These are phyloP conservation scores for Eptatretus burgeri DNA, from an alignment of 2,113 vertebrate genomes.

Conservation along the genomic window DNA sequence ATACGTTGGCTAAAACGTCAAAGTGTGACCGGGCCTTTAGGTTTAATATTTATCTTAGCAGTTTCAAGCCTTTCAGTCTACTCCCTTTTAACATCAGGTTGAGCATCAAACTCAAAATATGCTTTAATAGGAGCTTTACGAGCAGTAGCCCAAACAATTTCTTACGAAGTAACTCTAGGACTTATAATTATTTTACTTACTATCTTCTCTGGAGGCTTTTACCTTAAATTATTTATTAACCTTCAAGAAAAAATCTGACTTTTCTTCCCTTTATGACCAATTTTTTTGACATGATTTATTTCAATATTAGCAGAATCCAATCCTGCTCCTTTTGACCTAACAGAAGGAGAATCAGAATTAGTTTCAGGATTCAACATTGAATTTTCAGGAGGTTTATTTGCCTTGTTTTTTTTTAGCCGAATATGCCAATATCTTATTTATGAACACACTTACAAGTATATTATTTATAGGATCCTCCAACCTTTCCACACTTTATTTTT, in stretches of 20 bases:
- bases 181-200: slow-evolving; percentile 7
- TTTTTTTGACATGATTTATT: slow-evolving; percentile 11
- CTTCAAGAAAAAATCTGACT: slow-evolving; percentile 11
- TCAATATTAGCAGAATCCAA: slow-evolving; percentile 11
- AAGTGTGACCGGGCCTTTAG: no score
- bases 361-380: slow-evolving; percentile 11
- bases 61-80: slow-evolving; percentile 9
- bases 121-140: slow-evolving; percentile 10
- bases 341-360: slow-evolving; percentile 12
- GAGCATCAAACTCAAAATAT: slow-evolving; percentile 13
- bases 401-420: slow-evolving; percentile 12
- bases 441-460: slow-evolving; percentile 8
- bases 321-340: slow-evolving; percentile 11
- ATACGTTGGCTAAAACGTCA: no score
- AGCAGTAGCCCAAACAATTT: slow-evolving; percentile 11
- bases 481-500: rapidly evolving
- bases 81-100: slow-evolving; percentile 10
- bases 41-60: slow-evolving; percentile 11
- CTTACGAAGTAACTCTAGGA: slow-evolving; percentile 11
- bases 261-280: neutral
- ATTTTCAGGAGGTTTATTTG: slow-evolving; percentile 11
- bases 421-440: slow-evolving; percentile 11
- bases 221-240: slow-evolving; percentile 9
- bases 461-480: slow-evolving; percentile 9
- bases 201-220: slow-evolving; percentile 8